Percentiles rank a stretch among this genome's conserved stretches.
Evolutionary conservation across 2,888 invertebrate genomes (phyloP).

Genomic region (Sepiola atlantica): DNA sequence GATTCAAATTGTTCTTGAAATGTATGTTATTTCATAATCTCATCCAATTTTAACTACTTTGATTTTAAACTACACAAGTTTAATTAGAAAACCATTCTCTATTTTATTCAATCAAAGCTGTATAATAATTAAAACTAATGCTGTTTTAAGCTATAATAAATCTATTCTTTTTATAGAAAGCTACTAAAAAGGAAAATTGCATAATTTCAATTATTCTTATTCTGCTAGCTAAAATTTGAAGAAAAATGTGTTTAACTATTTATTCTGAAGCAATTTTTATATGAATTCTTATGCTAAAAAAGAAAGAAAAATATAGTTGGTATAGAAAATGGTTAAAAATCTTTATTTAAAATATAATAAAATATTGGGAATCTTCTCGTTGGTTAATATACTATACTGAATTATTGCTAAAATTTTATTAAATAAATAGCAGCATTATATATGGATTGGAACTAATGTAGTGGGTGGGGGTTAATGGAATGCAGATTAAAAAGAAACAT

Average conservation of each 20-base stretch:
- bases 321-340: background rate
- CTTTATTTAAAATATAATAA: background rate
- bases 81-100: background rate
- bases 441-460: background rate
- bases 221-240: background rate
- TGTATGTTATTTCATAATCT: background rate
- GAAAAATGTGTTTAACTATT: background rate
- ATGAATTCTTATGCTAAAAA: background rate
- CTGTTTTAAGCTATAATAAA: background rate
- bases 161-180: background rate
- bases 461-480: background rate
- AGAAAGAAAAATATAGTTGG: background rate
- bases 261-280: background rate
- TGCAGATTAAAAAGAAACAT: background rate
- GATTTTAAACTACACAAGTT: background rate
- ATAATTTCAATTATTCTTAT: background rate
- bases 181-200: background rate
- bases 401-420: background rate
- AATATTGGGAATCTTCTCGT: background rate
- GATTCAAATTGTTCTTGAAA: background rate
- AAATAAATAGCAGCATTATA: background rate
- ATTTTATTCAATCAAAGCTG: background rate
- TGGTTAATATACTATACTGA: background rate
- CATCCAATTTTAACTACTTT: background rate
- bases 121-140: background rate